These are phyloP conservation scores for Macrochelys suwanniensis DNA, from an alignment of 2,797 vertebrate species.

Conservation along the genomic window DNA sequence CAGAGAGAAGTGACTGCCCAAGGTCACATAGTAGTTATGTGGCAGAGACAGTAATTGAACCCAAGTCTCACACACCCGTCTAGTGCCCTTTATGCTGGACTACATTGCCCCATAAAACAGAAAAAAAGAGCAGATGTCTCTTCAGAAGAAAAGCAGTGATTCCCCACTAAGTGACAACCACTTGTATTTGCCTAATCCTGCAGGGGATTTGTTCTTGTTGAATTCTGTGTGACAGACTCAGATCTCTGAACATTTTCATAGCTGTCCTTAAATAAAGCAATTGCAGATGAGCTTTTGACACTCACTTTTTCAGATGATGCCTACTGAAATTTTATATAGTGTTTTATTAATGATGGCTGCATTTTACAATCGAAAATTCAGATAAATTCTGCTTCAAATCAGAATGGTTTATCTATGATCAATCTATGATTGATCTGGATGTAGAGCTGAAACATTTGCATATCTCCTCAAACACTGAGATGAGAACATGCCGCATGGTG, in stretches of 20 bases:
- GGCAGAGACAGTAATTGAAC: slow-evolving; percentile 2
- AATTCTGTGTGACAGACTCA: not conserved
- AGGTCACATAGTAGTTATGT: not conserved
- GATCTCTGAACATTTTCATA: not conserved
- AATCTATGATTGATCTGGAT: slow-evolving; percentile 71
- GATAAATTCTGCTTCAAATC: slow-evolving; percentile 61
- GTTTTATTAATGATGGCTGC: slow-evolving; percentile 65
- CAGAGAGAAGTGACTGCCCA: slow-evolving; percentile 23
- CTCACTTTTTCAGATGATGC: slow-evolving; percentile 14
- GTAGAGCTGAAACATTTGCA: slow-evolving; percentile 48
- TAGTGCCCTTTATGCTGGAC: not conserved
- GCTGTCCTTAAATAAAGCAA: slow-evolving; percentile 10
- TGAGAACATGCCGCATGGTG: not conserved
- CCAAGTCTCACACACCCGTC: not conserved
- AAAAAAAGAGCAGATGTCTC: not conserved
- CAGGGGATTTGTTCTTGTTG: not conserved
- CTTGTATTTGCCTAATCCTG: not conserved
- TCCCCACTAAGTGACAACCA: not conserved
- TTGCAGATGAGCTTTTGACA: not conserved
- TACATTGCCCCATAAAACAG: not conserved
- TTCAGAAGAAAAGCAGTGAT: not conserved
- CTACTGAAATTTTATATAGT: slow-evolving; percentile 3
- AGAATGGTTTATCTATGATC: slow-evolving; percentile 55
- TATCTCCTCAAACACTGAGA: slow-evolving; percentile 40
- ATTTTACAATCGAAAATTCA: slow-evolving; percentile 71